phyloP scores from a whole-genome alignment of 2,888 invertebrate species.

The Ethmia dodecea region DNA sequence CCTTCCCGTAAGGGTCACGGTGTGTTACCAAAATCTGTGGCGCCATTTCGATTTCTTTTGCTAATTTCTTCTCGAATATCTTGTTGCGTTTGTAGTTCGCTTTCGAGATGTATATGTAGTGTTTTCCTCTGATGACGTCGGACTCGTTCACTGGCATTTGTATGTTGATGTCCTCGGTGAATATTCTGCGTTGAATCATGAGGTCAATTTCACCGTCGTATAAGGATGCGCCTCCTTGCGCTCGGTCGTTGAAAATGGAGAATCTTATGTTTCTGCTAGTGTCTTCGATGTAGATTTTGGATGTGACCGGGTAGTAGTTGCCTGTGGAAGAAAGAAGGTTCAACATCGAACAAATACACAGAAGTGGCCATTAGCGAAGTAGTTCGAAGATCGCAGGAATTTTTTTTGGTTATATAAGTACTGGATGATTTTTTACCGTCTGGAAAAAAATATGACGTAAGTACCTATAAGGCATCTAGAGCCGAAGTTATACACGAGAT shows the following conservation, averaged over 20 bases:
- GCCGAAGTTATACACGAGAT: too few relatives aligned
- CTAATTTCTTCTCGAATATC: constrained; percentile 54
- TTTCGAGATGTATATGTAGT: constrained; percentile 45
- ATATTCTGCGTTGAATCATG: constrained; percentile 89
- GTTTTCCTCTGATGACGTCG: constrained; percentile 33
- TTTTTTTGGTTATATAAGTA: too few relatives aligned
- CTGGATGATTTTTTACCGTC: too few relatives aligned
- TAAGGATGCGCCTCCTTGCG: constrained; percentile 88
- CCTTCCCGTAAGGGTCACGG: constrained; percentile 10
- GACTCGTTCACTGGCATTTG: constrained; percentile 33
- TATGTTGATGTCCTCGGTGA: constrained; percentile 84
- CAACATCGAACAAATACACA: too few relatives aligned
- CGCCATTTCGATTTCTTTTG: constrained; percentile 43
- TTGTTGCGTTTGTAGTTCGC: constrained; percentile 38
- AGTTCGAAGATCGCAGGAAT: too few relatives aligned
- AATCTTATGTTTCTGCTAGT: constrained; percentile 55
- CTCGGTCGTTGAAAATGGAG: constrained; percentile 84
- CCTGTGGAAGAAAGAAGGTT: constrained; percentile 51
- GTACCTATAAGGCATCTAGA: too few relatives aligned
- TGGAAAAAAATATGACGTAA: too few relatives aligned
- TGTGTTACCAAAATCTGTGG: constrained; percentile 32
- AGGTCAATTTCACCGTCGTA: constrained; percentile 85
- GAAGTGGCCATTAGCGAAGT: too few relatives aligned
- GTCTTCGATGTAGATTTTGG: constrained; percentile 85
- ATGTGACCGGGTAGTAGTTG: constrained; percentile 95